Evolutionary conservation across 37 sponge, comb jelly and placozoan genomes (phyloP), one percentile per base, ranked within the genome.

Genomic region (Dysidea cf. avara): DNA sequence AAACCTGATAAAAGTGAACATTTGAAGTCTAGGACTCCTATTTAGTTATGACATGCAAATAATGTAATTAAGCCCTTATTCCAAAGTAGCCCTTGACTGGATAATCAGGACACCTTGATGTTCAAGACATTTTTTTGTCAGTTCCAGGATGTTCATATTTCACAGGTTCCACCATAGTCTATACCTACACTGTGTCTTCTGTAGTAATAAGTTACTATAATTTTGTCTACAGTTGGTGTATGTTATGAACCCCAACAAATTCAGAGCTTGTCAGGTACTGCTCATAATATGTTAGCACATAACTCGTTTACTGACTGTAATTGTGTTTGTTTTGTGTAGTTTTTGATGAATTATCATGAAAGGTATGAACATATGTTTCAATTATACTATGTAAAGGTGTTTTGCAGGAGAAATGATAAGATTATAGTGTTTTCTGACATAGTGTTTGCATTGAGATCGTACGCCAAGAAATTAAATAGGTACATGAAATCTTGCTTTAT

Each of bases 221-320:
- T n/a, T n/a, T 52, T 34, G 24, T 30, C 32, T 69, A 4, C 67
- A 94, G 92, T 66, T 97, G 68, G 76, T 97, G 43, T 97, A 91
- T 82, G 95, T 94, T 39, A 97, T 97, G 99, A 97, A 97, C 50
- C 99, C 99, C 12, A 94, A 84, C 78, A 97, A 97, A 77, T 88
- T 92, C 79, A 83, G 95, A 67, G 82, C 89, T 13, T 97, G 99
- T 56, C 86, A 93, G 76, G 92, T 90, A 64, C 26, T 46, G 17
- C 28, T 7, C 32, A 25, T 6, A 20, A 68, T 9, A 12, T 68
- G 28, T 3, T 29, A 5, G 3, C 20, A 61, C 5, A n/a, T 26
- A n/a, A 13, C 60, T 24, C 17, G 9, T 26, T 24, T 20, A n/a
- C 21, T 26, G 60, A 25, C 6, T 20, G 13, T 20, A 49, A 11